Evolutionary conservation across 2,113 vertebrate species (phyloP), one percentile per base, ranked within the genome.

Genomic region (Carettochelys insculpta): DNA sequence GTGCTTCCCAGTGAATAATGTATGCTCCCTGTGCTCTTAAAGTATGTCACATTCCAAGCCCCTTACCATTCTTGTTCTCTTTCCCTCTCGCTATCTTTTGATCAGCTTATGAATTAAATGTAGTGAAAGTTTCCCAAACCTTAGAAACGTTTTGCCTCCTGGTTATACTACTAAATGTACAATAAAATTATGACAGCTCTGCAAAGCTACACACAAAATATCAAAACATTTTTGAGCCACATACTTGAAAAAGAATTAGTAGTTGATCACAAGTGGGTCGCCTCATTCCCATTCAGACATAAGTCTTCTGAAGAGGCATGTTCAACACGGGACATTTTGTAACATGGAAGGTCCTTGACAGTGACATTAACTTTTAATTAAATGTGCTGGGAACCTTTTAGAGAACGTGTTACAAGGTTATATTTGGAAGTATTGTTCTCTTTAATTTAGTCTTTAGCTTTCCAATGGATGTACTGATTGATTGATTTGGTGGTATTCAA

Each of bases 391-490:
- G 58, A 78, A 50, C 43, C 29, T 86, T 84, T 82, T 84, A 3
- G 10, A 73, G 34, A 58, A 75, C 19, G 27, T 86, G 45, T 87
- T 83, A 87, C 92, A 86, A 48, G 65, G 82, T 91, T 90, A 5
- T 8, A 48, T 88, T 94, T 94, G 25, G 82, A 94, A 77, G 82
- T 11, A 73, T 34, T 82, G 6, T 83, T 80, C 78, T 45, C 91
- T 93, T 92, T 88, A 54, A 43, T 52, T 31, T 78, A 25, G 9
- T 50, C 34, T 82, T 0, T 19, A 53, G 53, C 77, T 83, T 85
- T 80, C 80, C 45, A 12, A 11, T 5, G 1, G 19, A 24, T 24
- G 12, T 22, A n/a, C 4, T 34, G 8, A 38, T 68, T 34, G 1
- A 43, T 73, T 73, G 22, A 27, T 45, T 73, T 73, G 41, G 22